Percentiles rank a stretch among this genome's conserved stretches.
phyloP scores from a whole-genome alignment of 2,888 invertebrate species.

The Meta bourneti region DNA sequence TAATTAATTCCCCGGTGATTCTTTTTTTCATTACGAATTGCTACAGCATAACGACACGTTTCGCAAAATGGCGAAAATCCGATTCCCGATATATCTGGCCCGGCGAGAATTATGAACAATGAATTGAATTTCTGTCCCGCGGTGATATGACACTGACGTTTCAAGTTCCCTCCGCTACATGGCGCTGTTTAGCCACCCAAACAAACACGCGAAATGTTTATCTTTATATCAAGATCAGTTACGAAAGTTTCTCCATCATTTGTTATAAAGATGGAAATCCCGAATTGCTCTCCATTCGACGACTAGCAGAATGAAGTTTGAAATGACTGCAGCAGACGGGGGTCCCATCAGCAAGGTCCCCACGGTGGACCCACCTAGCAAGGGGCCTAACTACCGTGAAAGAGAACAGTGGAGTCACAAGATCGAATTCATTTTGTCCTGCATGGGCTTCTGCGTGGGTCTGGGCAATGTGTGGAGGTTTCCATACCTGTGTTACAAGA shows the following conservation, averaged over 20 bases:
- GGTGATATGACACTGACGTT: background rate
- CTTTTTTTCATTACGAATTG: too few relatives aligned
- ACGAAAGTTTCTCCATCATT: background rate
- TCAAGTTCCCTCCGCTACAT: background rate
- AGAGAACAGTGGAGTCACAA: conserved; percentile 78
- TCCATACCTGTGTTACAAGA: conserved; percentile 78
- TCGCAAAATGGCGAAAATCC: too few relatives aligned
- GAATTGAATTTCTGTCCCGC: background rate
- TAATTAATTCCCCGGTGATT: too few relatives aligned
- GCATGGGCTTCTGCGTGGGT: conserved; percentile 78
- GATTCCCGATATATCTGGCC: too few relatives aligned
- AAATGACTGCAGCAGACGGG: background rate
- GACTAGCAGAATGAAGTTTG: background rate
- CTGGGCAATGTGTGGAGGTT: conserved; percentile 78
- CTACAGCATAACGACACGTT: too few relatives aligned
- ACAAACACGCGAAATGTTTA: background rate
- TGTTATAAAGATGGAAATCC: background rate
- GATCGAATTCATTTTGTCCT: conserved; percentile 78
- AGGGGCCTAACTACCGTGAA: conserved; percentile 69
- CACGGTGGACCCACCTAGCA: background rate
- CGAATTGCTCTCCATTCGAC: background rate
- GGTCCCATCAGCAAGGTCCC: conserved; percentile 50
- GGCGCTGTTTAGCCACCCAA: background rate
- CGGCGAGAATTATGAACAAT: too few relatives aligned
- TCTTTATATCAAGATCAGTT: background rate